A percentile compares a stretch with the other conserved stretches of the same genome.
Conservation (phyloP, 2,113 vertebrate genomes). For the pig (Sus scrofa) region T2T-Sscrofa CM000823.6:27968001-27968500, state of each 20-base stretch:
- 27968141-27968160: background rate
- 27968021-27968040: slow-evolving; percentile 78
- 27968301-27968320: background rate
- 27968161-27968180: background rate
- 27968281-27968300: background rate
- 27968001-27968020: slow-evolving; percentile 58
- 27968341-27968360: background rate
- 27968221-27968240: background rate
- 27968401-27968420: background rate
- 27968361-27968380: background rate
- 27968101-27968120: background rate
- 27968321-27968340: background rate
- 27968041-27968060: slow-evolving; percentile 66
- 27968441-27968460: background rate
- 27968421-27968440: background rate
- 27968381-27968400: background rate
- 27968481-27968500: background rate
- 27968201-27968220: background rate
- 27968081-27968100: background rate
- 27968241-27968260: background rate
- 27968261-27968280: background rate
- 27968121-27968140: background rate
- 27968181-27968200: background rate
- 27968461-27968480: background rate
- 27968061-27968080: slow-evolving; percentile 29